phyloP scores from a whole-genome alignment of 1,140 invertebrate species.

The Acyrthosiphon pisum region DNA sequence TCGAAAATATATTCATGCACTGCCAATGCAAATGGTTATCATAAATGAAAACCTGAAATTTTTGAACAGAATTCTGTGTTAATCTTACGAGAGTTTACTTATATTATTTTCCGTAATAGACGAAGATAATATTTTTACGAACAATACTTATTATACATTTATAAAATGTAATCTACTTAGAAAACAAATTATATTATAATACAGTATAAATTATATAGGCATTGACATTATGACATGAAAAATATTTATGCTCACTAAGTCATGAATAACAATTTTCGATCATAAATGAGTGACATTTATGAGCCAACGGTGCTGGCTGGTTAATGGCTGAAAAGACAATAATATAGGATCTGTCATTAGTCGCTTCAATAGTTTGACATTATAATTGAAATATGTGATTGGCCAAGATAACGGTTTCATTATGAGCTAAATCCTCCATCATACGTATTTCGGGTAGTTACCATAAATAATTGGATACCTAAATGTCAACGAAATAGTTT shows the following conservation, averaged over 20 bases:
- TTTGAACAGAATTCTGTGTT: background rate
- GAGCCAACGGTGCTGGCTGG: background rate
- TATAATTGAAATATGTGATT: slow-evolving; percentile 10
- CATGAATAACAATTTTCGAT: background rate
- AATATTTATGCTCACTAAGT: background rate
- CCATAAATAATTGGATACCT: background rate
- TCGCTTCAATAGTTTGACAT: background rate
- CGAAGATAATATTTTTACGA: background rate
- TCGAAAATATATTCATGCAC: background rate
- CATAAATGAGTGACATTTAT: slow-evolving; percentile 3
- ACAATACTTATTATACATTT: background rate
- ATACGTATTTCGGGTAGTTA: background rate
- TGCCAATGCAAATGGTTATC: background rate
- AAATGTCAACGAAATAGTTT: background rate
- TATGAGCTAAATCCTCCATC: background rate
- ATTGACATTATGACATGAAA: background rate
- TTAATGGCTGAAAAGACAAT: slow-evolving; percentile 2
- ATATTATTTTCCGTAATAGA: background rate
- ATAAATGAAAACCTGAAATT: background rate
- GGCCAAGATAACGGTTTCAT: background rate
- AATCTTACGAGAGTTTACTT: background rate
- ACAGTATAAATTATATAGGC: background rate
- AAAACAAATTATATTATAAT: background rate
- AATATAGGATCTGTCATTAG: background rate
- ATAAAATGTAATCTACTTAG: background rate